Evolutionary conservation across 2,888 invertebrate genomes (phyloP).

Genomic region (Alsophila aescularia): DNA sequence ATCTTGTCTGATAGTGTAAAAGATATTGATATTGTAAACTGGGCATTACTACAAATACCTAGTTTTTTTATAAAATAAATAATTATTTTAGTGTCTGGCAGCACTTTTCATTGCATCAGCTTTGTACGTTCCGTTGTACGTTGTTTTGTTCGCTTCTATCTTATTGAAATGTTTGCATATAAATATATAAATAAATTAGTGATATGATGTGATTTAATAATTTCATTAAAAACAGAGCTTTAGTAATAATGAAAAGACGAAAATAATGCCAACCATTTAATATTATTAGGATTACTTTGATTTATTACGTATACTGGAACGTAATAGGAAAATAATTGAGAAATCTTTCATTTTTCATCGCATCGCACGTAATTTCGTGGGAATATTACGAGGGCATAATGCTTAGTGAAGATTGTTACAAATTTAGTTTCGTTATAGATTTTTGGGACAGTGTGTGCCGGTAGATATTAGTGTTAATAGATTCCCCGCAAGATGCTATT

Average conservation of each 20-base stretch:
- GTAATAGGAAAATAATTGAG: slow-evolving; percentile 52
- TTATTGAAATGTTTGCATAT: too few species aligned
- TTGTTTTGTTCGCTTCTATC: background rate
- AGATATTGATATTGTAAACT: too few species aligned
- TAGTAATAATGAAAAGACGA: too few species aligned
- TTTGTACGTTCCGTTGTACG: slow-evolving; percentile 12
- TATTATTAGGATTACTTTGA: too few species aligned
- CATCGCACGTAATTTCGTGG: slow-evolving; percentile 75
- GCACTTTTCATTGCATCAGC: slow-evolving; percentile 21
- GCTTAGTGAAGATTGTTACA: slow-evolving; percentile 73
- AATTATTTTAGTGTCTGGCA: background rate
- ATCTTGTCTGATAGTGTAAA: too few species aligned
- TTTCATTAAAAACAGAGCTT: too few species aligned
- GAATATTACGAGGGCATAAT: slow-evolving; percentile 80
- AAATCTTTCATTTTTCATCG: slow-evolving; percentile 69
- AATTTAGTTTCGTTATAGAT: slow-evolving; percentile 75
- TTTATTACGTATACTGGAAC: slow-evolving; percentile 49
- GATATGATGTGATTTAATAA: too few species aligned
- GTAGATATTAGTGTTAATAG: slow-evolving; percentile 64
- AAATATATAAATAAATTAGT: too few species aligned
- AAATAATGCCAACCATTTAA: too few species aligned
- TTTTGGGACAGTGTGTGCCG: slow-evolving; percentile 78
- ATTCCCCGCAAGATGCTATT: slow-evolving; percentile 71
- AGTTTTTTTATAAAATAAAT: too few species aligned
- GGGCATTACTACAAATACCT: too few species aligned